Percentiles rank a stretch among this genome's conserved stretches.
Conservation (phyloP, 1,140 invertebrate species). For the Drosophila fuyamai region DNA sequence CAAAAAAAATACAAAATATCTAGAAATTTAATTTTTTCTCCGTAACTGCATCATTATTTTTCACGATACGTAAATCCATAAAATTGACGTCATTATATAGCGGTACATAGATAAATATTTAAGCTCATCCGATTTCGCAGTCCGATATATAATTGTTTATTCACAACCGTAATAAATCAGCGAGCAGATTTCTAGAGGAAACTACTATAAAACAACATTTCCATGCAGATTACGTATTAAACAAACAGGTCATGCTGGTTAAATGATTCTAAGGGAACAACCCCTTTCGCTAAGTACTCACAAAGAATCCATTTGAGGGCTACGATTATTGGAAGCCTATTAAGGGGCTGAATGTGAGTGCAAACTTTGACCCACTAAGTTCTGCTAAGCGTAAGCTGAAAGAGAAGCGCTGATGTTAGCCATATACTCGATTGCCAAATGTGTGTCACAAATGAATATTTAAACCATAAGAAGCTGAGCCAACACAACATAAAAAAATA, state of each 20-base stretch:
- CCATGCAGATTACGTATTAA: constrained; percentile 13
- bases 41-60: neutral
- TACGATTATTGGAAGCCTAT: constrained; percentile 29
- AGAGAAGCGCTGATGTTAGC: constrained; percentile 53
- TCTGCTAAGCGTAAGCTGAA: constrained; percentile 44
- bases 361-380: constrained; percentile 33
- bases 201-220: constrained; percentile 12
- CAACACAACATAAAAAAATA: constrained; percentile 24
- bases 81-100: neutral
- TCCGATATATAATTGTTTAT: constrained; percentile 6
- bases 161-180: neutral
- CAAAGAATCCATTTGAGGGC: constrained; percentile 40
- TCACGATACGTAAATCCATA: neutral
- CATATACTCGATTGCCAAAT: constrained; percentile 1
- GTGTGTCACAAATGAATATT: constrained; percentile 14
- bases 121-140: neutral
- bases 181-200: neutral
- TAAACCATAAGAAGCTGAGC: constrained; percentile 6
- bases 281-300: constrained; percentile 31
- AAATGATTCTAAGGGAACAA: constrained; percentile 7
- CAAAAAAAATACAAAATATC: neutral
- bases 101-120: neutral
- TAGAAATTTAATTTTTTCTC: neutral
- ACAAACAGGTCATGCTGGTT: constrained; percentile 14
- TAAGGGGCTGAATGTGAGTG: constrained; percentile 16